Percentiles rank a stretch among this genome's conserved stretches.
Evolutionary conservation across 2,888 invertebrate species (phyloP).

Genomic region (Sicus ferrugineus): DNA sequence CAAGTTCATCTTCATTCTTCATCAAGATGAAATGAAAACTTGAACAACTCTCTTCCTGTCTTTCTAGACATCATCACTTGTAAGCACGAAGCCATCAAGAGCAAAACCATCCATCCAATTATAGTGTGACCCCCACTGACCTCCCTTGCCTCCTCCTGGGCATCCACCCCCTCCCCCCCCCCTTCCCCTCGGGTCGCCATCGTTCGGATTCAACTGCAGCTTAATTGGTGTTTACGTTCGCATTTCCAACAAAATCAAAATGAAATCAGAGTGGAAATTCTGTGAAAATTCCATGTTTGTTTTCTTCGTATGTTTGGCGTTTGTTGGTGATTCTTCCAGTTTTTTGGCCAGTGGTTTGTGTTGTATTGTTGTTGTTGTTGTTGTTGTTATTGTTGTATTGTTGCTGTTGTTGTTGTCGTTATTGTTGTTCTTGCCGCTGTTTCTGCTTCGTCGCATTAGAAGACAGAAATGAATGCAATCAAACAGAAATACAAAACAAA

Average conservation of each 20-base stretch:
- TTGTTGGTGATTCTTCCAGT: background rate
- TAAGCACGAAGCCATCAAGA: too few species aligned
- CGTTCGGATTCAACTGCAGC: slow-evolving; percentile 32
- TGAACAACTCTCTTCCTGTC: too few species aligned
- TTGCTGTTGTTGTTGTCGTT: slow-evolving; percentile 13
- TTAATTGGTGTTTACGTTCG: slow-evolving; percentile 53
- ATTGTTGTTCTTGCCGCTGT: too few species aligned
- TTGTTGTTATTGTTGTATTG: slow-evolving; percentile 21
- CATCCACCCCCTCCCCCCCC: background rate
- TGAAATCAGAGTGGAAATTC: slow-evolving; percentile 43
- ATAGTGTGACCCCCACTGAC: too few species aligned
- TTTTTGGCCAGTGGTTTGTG: background rate
- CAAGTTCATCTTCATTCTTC: too few species aligned
- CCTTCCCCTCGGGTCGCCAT: background rate
- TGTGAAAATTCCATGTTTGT: slow-evolving; percentile 35
- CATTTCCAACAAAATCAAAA: slow-evolving; percentile 50
- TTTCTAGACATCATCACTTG: too few species aligned
- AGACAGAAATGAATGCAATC: slow-evolving; percentile 55
- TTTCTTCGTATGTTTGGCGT: background rate
- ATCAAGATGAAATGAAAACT: too few species aligned
- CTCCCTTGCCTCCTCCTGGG: background rate
- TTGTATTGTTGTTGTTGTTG: slow-evolving; percentile 3
- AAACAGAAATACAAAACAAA: slow-evolving; percentile 12
- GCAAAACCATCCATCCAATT: too few species aligned
- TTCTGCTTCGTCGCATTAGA: too few species aligned